Percentiles rank a stretch among this genome's conserved stretches.
Evolutionary conservation across 2,797 vertebrate species (phyloP).

Genomic region (Poeciliopsis gracilis): DNA sequence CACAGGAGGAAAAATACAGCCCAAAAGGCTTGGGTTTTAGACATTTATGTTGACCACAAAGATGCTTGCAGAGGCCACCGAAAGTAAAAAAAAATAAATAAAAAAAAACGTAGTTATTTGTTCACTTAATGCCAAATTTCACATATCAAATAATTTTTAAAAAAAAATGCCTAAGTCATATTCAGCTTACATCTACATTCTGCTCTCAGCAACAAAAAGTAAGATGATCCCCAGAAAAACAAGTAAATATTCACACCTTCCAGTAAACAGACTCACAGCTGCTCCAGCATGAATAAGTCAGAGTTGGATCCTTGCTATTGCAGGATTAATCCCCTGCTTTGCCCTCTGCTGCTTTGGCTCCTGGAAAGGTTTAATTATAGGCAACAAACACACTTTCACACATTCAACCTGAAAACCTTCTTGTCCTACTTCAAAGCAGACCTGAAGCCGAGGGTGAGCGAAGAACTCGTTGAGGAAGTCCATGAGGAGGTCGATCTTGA

Average conservation of each 20-base stretch:
- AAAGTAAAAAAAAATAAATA: neutral
- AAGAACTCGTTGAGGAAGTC: slow-evolving; percentile 90
- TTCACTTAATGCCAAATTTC: slow-evolving; percentile 3
- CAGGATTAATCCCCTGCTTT: slow-evolving; percentile 60
- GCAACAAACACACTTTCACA: slow-evolving; percentile 33
- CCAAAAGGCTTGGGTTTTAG: neutral
- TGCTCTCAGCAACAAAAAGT: neutral
- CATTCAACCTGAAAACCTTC: slow-evolving; percentile 4
- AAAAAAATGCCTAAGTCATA: neutral
- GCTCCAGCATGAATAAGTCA: slow-evolving; percentile 45
- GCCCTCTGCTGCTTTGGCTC: slow-evolving; percentile 53
- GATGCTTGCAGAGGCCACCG: neutral
- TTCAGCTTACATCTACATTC: neutral
- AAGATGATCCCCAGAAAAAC: slow-evolving; percentile 8
- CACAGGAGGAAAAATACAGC: neutral
- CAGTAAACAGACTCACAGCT: slow-evolving; percentile 45
- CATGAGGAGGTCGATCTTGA: slow-evolving; percentile 89
- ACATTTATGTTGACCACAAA: neutral
- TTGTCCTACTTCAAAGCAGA: slow-evolving; percentile 51
- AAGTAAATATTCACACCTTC: slow-evolving; percentile 21
- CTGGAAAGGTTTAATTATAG: slow-evolving; percentile 65
- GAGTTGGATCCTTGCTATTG: slow-evolving; percentile 46
- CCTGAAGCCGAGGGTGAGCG: slow-evolving; percentile 86
- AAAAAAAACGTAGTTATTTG: neutral
- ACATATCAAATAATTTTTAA: neutral